Evolutionary conservation across 2,113 vertebrate genomes (phyloP).

Genomic region (Sander vitreus): DNA sequence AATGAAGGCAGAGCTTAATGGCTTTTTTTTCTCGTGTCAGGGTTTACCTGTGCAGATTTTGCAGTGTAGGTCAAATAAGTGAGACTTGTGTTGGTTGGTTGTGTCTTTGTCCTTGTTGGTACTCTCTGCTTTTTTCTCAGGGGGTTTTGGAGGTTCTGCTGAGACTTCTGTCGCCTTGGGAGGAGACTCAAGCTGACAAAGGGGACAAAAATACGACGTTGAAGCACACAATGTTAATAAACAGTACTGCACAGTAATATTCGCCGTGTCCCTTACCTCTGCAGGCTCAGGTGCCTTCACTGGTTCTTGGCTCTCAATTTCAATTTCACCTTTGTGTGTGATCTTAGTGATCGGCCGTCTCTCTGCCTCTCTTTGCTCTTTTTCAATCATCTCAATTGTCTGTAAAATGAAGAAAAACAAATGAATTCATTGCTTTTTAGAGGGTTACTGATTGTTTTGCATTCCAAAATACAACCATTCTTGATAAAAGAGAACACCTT

Average conservation of each 20-base stretch:
- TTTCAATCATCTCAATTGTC: constrained; percentile 99
- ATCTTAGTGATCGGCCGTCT: constrained; percentile 98
- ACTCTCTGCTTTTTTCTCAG: constrained; percentile 84
- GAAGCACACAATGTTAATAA: neutral
- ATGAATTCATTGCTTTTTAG: constrained; percentile 13
- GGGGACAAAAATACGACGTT: neutral
- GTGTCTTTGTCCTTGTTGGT: constrained; percentile 87
- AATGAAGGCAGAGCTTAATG: neutral
- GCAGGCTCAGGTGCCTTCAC: constrained; percentile 90
- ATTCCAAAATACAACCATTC: constrained; percentile 3
- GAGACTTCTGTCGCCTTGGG: constrained; percentile 85
- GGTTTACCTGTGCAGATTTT: constrained; percentile 98
- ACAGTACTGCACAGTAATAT: neutral
- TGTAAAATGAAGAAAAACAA: constrained; percentile 66
- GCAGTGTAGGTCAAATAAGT: constrained; percentile 97
- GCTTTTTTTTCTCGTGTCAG: neutral
- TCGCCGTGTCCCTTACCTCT: constrained; percentile 74
- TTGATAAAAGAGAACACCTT: neutral
- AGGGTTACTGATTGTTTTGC: neutral
- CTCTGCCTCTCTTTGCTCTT: constrained; percentile 96
- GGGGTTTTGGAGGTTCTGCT: constrained; percentile 80
- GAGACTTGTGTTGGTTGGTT: constrained; percentile 94
- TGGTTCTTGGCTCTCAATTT: constrained; percentile 96
- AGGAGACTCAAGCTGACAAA: constrained; percentile 80
- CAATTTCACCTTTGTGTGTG: constrained; percentile 99